Conservation (phyloP, 1,140 invertebrate species). For the Drosophila lacteicornis region DNA sequence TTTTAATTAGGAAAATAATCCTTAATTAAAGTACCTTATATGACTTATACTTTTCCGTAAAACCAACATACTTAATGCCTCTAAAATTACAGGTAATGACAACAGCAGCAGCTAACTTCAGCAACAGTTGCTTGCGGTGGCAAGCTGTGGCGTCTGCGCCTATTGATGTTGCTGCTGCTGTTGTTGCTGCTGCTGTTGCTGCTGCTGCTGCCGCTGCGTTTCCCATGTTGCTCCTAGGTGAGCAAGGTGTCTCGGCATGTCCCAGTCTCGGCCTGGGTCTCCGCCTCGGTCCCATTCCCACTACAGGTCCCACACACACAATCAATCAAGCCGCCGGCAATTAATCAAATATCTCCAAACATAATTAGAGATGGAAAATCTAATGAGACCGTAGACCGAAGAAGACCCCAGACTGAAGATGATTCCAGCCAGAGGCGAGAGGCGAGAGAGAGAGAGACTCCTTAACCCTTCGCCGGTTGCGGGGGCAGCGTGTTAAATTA, state of each 20-base stretch:
- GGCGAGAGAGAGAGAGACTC: constrained; percentile 40
- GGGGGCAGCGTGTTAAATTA: constrained; percentile 83
- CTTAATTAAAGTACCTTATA: background rate
- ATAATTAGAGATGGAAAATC: constrained; percentile 82
- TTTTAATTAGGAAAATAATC: background rate
- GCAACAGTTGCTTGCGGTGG: constrained; percentile 72
- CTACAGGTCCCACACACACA: constrained; percentile 55
- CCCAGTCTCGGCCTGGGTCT: constrained; percentile 3
- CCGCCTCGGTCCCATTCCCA: constrained; percentile 22
- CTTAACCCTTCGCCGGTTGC: constrained; percentile 57
- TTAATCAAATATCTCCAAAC: constrained; percentile 80
- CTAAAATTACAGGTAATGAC: background rate
- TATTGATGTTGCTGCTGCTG: constrained; percentile 49
- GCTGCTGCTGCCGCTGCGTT: constrained; percentile 48
- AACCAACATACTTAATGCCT: background rate
- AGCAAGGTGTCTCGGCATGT: constrained; percentile 55
- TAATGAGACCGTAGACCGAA: constrained; percentile 60
- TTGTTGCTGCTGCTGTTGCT: constrained; percentile 7
- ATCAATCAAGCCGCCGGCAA: constrained; percentile 80
- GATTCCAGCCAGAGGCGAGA: constrained; percentile 17
- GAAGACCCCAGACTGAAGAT: constrained; percentile 6
- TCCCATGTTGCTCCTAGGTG: constrained; percentile 57
- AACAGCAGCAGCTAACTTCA: constrained; percentile 66
- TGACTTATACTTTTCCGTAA: no score
- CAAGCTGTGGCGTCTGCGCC: constrained; percentile 76